Evolutionary conservation across 2,113 vertebrate genomes (phyloP).

Genomic region (Dendrocopos noguchii): DNA sequence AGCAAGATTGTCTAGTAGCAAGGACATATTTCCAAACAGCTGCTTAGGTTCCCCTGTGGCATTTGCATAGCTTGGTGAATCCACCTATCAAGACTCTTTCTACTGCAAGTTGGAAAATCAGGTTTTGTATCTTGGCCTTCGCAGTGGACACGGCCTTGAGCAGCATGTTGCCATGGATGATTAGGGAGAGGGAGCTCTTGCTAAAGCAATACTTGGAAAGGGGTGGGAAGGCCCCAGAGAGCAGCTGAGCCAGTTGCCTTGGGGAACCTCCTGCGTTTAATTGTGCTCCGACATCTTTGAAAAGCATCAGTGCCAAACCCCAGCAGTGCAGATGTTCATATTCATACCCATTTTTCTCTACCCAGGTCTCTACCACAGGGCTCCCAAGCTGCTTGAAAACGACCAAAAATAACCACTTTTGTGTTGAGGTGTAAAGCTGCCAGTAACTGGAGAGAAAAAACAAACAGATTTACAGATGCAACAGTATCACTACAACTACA

Average conservation of each 20-base stretch:
- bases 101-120: background rate
- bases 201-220: background rate
- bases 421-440: background rate
- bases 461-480: background rate
- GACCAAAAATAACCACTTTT: background rate
- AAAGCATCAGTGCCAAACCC: background rate
- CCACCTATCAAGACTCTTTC: background rate
- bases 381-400: background rate
- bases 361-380: background rate
- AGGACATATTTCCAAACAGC: background rate
- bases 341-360: background rate
- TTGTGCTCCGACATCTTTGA: background rate
- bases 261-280: background rate
- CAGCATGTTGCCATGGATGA: background rate
- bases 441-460: background rate
- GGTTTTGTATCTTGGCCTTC: background rate
- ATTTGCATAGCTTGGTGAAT: background rate
- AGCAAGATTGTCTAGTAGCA: background rate
- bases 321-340: background rate
- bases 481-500: background rate
- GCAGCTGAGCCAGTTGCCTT: background rate
- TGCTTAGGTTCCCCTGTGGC: background rate
- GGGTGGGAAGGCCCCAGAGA: background rate
- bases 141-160: background rate
- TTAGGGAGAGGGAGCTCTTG: background rate